These are phyloP conservation scores for Papio anubis DNA, from an alignment of 2,113 vertebrate genomes.

Conservation along the genomic window DNA sequence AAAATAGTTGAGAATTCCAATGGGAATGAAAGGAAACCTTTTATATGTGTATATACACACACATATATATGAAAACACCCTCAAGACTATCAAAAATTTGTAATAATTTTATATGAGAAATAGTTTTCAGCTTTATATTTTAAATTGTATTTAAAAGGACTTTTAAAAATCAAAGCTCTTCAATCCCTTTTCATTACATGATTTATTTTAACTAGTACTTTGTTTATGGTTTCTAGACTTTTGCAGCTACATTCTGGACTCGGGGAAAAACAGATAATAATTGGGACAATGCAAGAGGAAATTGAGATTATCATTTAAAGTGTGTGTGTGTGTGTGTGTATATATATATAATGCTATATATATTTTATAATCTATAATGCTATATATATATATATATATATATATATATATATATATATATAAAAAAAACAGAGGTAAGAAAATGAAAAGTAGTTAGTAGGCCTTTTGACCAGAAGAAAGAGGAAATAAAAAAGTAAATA, in stretches of 20 bases:
- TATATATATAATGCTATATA: no score
- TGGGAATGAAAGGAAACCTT: background rate
- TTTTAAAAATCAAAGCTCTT: background rate
- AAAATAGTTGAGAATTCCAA: background rate
- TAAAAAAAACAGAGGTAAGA: background rate
- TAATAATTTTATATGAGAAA: slow-evolving; percentile 30
- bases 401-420: no score
- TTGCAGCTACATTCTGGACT: background rate
- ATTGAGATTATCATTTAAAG: background rate
- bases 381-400: no score
- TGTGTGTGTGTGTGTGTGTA: no score
- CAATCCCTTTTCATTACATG: background rate
- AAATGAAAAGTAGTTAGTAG: background rate
- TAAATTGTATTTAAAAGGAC: background rate
- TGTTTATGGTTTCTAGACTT: background rate
- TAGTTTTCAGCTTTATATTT: slow-evolving; percentile 14
- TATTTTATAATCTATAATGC: no score
- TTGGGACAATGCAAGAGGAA: slow-evolving; percentile 9
- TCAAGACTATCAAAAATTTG: background rate
- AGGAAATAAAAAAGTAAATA: background rate
- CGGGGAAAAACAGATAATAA: background rate
- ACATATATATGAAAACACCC: background rate
- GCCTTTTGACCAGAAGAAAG: background rate
- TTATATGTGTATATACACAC: background rate
- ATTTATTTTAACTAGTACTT: background rate